A percentile compares a stretch with the other conserved stretches of the same genome.
Evolutionary conservation across 2,797 vertebrate genomes (phyloP).

Genomic region (Gallinago nigripennis): DNA sequence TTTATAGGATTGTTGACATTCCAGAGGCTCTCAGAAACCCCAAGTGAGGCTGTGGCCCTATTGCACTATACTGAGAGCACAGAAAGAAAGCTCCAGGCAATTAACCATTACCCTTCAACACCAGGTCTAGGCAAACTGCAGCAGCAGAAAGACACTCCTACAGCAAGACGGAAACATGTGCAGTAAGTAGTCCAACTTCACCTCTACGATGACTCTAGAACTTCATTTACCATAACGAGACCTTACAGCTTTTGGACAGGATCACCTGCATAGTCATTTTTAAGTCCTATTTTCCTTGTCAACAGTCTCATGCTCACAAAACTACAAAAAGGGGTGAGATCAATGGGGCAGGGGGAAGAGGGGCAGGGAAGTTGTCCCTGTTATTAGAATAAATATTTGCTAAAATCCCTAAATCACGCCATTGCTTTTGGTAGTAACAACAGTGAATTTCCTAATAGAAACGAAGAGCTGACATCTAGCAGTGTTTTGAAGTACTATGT

Average conservation of each 20-base stretch:
- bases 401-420: neutral
- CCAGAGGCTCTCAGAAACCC: neutral
- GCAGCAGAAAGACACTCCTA: neutral
- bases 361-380: too few species aligned
- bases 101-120: neutral
- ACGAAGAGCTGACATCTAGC: neutral
- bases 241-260: neutral
- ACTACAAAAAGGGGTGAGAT: neutral
- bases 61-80: neutral
- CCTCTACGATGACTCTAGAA: neutral
- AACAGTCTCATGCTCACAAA: neutral
- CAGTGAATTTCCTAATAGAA: neutral
- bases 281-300: neutral
- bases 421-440: neutral
- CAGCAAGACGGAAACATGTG: neutral
- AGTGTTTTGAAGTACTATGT: neutral
- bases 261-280: neutral
- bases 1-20: neutral
- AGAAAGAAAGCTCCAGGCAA: neutral
- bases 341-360: neutral
- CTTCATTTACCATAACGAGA: neutral
- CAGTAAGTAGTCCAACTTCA: neutral
- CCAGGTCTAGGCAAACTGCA: neutral
- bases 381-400: neutral
- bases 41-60: neutral